Percentiles rank a stretch among this genome's conserved stretches.
phyloP scores from a whole-genome alignment of 2,797 vertebrate species.

The Gymnocypris eckloni region DNA sequence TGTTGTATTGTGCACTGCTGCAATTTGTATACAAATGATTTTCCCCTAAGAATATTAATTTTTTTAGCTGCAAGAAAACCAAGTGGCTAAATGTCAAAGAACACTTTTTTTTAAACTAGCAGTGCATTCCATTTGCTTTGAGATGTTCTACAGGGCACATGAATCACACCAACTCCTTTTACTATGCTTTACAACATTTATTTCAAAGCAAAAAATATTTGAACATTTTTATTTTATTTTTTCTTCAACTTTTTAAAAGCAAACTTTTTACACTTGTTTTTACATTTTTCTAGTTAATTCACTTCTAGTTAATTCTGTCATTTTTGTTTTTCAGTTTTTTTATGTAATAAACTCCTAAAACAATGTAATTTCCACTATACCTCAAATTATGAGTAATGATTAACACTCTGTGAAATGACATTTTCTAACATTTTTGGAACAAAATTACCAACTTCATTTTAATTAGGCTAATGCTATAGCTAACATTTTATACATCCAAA shows the following conservation, averaged over 20 bases:
- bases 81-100: not conserved
- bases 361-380: too few relatives aligned
- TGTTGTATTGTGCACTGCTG: not conserved
- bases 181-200: not conserved
- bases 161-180: not conserved
- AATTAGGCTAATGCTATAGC: too few relatives aligned
- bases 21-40: not conserved
- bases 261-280: too few relatives aligned
- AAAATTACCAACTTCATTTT: too few relatives aligned
- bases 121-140: not conserved
- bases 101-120: not conserved
- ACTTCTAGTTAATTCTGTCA: not conserved
- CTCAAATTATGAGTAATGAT: too few relatives aligned
- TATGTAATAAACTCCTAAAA: not conserved
- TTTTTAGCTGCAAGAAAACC: not conserved
- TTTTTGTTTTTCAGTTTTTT: not conserved
- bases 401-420: too few relatives aligned
- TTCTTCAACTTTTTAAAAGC: too few relatives aligned
- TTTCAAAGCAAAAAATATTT: not conserved
- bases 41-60: not conserved
- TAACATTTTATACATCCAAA: too few relatives aligned
- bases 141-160: not conserved
- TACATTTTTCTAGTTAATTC: too few relatives aligned
- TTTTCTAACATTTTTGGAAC: too few relatives aligned
- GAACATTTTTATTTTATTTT: not conserved